phyloP scores from a whole-genome alignment of 2,113 vertebrate genomes.

The Sorex fumeus region DNA sequence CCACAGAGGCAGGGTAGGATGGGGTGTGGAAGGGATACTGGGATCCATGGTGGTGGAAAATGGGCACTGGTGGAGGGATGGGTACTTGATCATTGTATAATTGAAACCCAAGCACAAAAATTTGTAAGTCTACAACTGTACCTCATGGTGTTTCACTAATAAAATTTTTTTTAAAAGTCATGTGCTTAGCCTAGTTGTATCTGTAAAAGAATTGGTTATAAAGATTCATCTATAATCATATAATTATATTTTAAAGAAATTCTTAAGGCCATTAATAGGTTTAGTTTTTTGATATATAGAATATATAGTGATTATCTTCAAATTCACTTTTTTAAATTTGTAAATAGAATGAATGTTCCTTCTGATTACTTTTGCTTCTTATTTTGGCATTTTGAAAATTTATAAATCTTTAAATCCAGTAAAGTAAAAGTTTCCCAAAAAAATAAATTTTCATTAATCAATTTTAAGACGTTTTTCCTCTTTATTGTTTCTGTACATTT shows the following conservation, averaged over 20 bases:
- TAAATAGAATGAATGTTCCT: conserved; percentile 41
- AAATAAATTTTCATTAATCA: too few species aligned
- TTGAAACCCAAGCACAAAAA: too few species aligned
- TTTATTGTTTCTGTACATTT: background rate
- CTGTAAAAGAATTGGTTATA: conserved; percentile 41
- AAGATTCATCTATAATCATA: background rate
- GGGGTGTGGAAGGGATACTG: too few species aligned
- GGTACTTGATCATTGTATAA: too few species aligned
- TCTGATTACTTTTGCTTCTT: conserved; percentile 53
- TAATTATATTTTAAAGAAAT: conserved; percentile 50
- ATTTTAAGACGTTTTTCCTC: background rate
- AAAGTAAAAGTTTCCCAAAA: too few species aligned
- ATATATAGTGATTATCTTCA: conserved; percentile 35
- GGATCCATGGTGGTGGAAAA: too few species aligned
- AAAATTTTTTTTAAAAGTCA: too few species aligned
- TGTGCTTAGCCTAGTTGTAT: conserved; percentile 3
- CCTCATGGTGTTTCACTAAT: too few species aligned
- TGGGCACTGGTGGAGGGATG: too few species aligned
- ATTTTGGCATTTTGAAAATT: conserved; percentile 57
- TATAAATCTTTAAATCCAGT: too few species aligned
- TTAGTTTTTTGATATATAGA: conserved; percentile 35
- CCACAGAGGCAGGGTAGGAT: too few species aligned
- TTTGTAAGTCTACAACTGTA: too few species aligned
- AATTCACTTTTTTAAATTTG: conserved; percentile 41
- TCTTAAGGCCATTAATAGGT: conserved; percentile 67